Evolutionary conservation across 1,140 invertebrate genomes (phyloP), one percentile per base, ranked within the genome.

Genomic region (Nautilus pompilius): DNA sequence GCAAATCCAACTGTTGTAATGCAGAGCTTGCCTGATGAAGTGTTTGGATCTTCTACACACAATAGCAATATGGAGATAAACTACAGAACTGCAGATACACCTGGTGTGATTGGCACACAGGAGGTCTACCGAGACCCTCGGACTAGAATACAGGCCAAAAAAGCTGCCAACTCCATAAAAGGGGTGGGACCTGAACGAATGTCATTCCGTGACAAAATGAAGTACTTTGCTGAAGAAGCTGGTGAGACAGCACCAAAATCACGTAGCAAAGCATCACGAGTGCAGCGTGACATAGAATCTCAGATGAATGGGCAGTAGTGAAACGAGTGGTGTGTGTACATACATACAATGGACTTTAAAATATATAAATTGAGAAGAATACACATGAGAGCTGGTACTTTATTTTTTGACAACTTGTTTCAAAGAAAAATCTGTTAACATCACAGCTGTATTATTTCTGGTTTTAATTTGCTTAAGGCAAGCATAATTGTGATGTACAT

Each of bases 61-160:
- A 41, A 29, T 34, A 66, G 65, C 56, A 60, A 65, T 22, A 54
- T 62, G 41, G 63, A 72, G 53, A 58, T 67, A n/a, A 63, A 66
- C 46, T 71, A 75, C 56, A 58, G 51, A 41, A 67, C 71, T 57
- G 56, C 73, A 10, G 71, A 68, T 67, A 68, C 76, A 0, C 78
- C 79, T 5, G 72, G 67, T 36, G 78, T 81, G 8, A 79, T 84
- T 57, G 84, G 84, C 17, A 71, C 81, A 2, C 81, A 84, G 64
- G 84, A 85, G 72, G 74, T 85, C 3, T 85, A 85, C 66, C 73
- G 82, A 17, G 84, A 85, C 63, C 84, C 83, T 1, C 67, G 84
- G 15, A 72, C 73, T 28, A 63, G 80, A 34, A 81, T 84, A 33
- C 74, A 80, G 56, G 81, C 83, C 32, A 71, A 75, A 63, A 77